phyloP scores from a whole-genome alignment of 2,797 vertebrate genomes.

The Sebastes goodei region DNA sequence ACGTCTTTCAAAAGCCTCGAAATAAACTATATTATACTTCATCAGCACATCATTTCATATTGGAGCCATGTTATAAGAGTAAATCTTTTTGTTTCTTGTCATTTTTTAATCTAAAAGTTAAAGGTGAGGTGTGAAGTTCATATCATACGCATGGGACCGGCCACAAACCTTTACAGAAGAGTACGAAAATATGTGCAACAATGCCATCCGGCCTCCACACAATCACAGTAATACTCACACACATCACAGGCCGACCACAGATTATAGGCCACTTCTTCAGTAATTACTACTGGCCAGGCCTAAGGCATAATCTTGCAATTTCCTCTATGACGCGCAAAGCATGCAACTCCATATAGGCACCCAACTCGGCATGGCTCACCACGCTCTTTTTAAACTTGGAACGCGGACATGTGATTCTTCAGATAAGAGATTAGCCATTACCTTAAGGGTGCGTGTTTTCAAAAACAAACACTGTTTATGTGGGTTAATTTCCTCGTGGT shows the following conservation, averaged over 20 bases:
- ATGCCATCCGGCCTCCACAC: constrained; percentile 60
- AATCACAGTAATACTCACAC: constrained; percentile 74
- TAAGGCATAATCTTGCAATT: constrained; percentile 84
- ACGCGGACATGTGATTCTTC: constrained; percentile 55
- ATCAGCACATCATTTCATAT: neutral
- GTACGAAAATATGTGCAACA: constrained; percentile 67
- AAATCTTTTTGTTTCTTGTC: neutral
- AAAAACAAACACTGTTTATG: constrained; percentile 45
- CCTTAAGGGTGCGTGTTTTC: constrained; percentile 10
- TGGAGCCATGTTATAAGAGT: neutral
- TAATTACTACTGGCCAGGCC: constrained; percentile 83
- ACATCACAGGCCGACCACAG: constrained; percentile 81
- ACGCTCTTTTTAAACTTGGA: constrained; percentile 40
- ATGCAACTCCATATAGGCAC: constrained; percentile 70
- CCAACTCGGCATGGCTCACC: constrained; percentile 28
- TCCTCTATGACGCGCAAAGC: constrained; percentile 79
- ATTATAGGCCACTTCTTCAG: constrained; percentile 84
- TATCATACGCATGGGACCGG: constrained; percentile 3
- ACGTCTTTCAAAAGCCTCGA: constrained; percentile 1
- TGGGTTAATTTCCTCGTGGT: constrained; percentile 32
- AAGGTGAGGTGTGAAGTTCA: constrained; percentile 45
- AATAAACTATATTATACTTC: neutral
- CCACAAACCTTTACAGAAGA: constrained; percentile 48
- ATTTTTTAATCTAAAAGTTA: neutral
- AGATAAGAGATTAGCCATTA: constrained; percentile 65